A percentile compares a stretch with the other conserved stretches of the same genome.
Evolutionary conservation across 2,888 invertebrate genomes (phyloP).

Genomic region (Micoletzkya japonica): DNA sequence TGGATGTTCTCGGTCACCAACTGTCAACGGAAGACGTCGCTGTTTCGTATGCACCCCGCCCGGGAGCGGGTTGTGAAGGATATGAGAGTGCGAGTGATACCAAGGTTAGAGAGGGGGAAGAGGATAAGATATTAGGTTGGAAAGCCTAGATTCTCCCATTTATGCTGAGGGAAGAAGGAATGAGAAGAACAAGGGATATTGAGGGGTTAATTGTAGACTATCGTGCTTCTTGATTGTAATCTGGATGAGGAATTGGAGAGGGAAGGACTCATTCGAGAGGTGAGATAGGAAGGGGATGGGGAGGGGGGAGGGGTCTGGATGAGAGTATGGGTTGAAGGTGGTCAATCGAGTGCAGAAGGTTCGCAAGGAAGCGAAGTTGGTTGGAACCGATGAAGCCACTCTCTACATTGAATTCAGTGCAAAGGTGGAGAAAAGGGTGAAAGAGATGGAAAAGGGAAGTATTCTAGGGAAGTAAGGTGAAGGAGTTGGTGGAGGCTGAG

Average conservation of each 20-base stretch:
- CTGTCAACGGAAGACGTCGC: constrained; percentile 67
- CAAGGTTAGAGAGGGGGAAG: neutral
- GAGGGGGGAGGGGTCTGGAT: neutral
- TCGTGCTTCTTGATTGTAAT: constrained; percentile 85
- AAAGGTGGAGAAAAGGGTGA: neutral
- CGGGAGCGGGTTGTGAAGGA: constrained; percentile 21
- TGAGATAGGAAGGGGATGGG: neutral
- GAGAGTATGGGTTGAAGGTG: constrained; percentile 70
- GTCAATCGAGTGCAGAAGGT: constrained; percentile 94
- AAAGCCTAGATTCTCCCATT: no score
- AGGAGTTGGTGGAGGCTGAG: constrained; percentile 4
- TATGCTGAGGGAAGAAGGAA: neutral
- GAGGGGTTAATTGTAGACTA: constrained; percentile 66
- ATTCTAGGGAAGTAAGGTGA: constrained; percentile 7
- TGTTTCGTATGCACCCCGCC: constrained; percentile 76
- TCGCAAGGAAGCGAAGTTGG: constrained; percentile 74
- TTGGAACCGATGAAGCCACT: constrained; percentile 47
- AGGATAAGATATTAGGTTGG: no score
- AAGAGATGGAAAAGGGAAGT: neutral
- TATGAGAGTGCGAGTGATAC: constrained; percentile 21
- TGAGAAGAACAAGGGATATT: neutral
- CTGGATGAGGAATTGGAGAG: constrained; percentile 87
- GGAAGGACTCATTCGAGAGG: constrained; percentile 90
- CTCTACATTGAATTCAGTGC: constrained; percentile 42
- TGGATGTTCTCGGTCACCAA: constrained; percentile 77